Conservation (phyloP, 2,888 invertebrate species). For the Nymphalis c-album region DNA sequence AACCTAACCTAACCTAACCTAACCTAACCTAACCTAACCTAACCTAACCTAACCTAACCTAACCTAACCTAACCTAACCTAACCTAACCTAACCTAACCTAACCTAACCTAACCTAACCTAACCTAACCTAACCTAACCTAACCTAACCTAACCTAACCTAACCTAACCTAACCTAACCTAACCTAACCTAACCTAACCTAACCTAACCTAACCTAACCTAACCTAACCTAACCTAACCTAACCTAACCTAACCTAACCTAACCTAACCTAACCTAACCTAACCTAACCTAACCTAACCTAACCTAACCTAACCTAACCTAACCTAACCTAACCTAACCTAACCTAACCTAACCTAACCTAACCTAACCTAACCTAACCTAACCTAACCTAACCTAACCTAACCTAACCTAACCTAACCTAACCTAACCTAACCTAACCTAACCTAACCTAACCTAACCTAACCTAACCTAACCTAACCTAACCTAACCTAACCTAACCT, state of each 20-base stretch:
- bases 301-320: constrained; percentile 30
- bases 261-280: constrained; percentile 36
- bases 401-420: constrained; percentile 32
- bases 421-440: constrained; percentile 19
- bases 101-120: constrained; percentile 29
- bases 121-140: constrained; percentile 30
- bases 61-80: constrained; percentile 22
- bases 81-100: constrained; percentile 19
- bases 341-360: constrained; percentile 22
- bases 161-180: constrained; percentile 38
- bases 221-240: constrained; percentile 40
- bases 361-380: constrained; percentile 28
- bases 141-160: constrained; percentile 38
- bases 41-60: constrained; percentile 23
- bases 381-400: constrained; percentile 27
- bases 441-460: constrained; percentile 35
- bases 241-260: constrained; percentile 40
- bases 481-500: constrained; percentile 37
- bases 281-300: constrained; percentile 38
- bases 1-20: too few species aligned
- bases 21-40: constrained; percentile 21
- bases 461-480: constrained; percentile 36
- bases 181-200: constrained; percentile 38
- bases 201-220: constrained; percentile 34
- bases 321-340: constrained; percentile 27